Evolutionary conservation across 2,113 vertebrate species (phyloP), one percentile per base, ranked within the genome.

Genomic region (Pseudopodoces humilis): DNA sequence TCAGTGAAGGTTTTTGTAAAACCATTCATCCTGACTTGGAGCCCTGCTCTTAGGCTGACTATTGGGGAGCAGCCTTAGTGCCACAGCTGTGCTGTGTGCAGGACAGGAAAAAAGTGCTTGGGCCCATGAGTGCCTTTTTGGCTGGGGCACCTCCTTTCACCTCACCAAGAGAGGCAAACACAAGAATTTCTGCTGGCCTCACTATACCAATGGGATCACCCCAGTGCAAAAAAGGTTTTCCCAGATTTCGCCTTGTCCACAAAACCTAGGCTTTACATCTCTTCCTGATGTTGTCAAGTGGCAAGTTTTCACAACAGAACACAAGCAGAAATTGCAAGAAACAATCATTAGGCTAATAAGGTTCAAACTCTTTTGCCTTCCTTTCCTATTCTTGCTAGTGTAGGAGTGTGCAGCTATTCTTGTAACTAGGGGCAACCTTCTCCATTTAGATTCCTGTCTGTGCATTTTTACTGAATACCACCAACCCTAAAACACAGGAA

Each of bases 111-210:
- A 77, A 94, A 78, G 37, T 10, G 1, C 52, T n/a, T 56, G 41
- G 46, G 31, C 22, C 44, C 13, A 2, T 1, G 12, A 39, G 4
- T 50, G 14, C 47, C 5, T 1, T 39, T 80, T n/a, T 1, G 1
- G 31, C 47, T 43, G 13, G 53, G 55, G 37, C 53, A 58, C 25
- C 24, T 92, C 43, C 49, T 63, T 86, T 52, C 52, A 15, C 55
- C 43, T 79, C 47, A 46, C 35, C 30, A 69, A 44, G 50, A 64
- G 39, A 22, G 71, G 22, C 8, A 37, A 75, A 65, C 13, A 22
- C 0, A 16, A 49, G 63, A 64, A 30, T 83, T 80, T 49, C 60
- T 70, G 2, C 30, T 7, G 6, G 20, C 39, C 43, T 83, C 23
- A 2, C 35, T 67, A 21, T 11, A 11, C 44, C 65, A 28, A 2